Conservation (phyloP, 1,140 invertebrate genomes). For the Drosophila baimaii region DNA sequence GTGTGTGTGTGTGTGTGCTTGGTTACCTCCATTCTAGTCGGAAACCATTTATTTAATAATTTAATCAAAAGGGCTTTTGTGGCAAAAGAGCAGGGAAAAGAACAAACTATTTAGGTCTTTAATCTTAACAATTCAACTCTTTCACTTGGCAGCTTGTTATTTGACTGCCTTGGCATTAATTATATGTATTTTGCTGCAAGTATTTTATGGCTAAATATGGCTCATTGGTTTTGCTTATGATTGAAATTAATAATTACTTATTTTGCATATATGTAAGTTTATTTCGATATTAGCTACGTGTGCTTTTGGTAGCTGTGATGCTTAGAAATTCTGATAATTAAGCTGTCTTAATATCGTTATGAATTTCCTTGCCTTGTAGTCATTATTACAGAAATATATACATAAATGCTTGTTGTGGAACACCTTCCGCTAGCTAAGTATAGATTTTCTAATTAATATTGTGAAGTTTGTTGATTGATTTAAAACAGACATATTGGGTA, state of each 20-base stretch:
- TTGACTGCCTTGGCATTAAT: neutral
- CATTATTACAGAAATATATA: no score
- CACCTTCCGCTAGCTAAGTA: neutral
- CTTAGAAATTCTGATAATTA: no score
- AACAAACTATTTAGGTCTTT: neutral
- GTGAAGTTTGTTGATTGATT: neutral
- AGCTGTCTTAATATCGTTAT: neutral
- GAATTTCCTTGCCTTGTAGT: neutral
- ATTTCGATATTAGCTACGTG: neutral
- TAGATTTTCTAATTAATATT: neutral
- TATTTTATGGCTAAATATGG: no score
- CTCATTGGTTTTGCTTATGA: neutral
- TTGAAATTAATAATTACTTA: neutral
- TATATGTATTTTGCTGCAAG: neutral
- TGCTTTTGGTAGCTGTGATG: neutral
- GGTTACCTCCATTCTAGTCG: neutral
- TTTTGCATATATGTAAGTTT: neutral
- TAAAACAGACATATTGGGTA: no score
- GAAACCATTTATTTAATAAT: conserved; percentile 20
- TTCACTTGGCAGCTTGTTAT: neutral
- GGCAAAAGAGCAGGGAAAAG: neutral
- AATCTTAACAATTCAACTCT: neutral
- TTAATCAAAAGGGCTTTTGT: conserved; percentile 11
- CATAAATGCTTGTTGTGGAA: neutral
- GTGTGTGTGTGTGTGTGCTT: conserved; percentile 1